Conservation (phyloP, 2,797 vertebrate species). For the Smutsia temminckii region DNA sequence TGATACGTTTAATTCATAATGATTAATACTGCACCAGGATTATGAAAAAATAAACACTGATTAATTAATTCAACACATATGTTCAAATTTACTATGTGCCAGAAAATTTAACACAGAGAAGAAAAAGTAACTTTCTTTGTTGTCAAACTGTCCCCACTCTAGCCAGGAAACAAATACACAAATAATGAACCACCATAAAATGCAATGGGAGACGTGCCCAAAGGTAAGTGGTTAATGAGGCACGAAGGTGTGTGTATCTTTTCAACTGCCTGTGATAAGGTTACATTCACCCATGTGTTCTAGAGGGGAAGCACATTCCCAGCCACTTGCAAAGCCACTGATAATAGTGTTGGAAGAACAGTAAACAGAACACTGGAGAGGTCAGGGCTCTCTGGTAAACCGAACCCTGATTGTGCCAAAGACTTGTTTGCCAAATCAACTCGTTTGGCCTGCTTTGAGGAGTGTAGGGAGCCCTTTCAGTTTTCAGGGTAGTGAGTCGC, state of each 20-base stretch:
- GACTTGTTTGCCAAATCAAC: too few relatives aligned
- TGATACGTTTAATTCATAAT: neutral
- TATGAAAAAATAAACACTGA: neutral
- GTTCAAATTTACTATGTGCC: neutral
- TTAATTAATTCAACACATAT: neutral
- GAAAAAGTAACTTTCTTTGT: neutral
- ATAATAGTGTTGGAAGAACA: too few relatives aligned
- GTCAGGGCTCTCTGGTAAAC: too few relatives aligned
- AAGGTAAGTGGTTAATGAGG: neutral
- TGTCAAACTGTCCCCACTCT: neutral
- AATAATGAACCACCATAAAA: neutral
- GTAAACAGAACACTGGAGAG: fast-evolving
- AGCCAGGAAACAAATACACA: neutral
- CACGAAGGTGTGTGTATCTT: fast-evolving
- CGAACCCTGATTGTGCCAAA: too few relatives aligned
- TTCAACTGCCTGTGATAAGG: neutral
- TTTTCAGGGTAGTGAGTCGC: neutral
- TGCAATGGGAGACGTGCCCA: fast-evolving
- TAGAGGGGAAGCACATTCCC: neutral
- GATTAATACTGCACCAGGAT: neutral
- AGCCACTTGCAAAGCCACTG: fast-evolving
- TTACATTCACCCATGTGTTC: neutral
- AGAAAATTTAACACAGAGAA: neutral
- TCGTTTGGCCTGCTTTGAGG: neutral
- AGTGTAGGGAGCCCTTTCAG: neutral